Base-by-base conservation (phyloP, 2,797 vertebrate species). In the Sebastes elongatus region DNA sequence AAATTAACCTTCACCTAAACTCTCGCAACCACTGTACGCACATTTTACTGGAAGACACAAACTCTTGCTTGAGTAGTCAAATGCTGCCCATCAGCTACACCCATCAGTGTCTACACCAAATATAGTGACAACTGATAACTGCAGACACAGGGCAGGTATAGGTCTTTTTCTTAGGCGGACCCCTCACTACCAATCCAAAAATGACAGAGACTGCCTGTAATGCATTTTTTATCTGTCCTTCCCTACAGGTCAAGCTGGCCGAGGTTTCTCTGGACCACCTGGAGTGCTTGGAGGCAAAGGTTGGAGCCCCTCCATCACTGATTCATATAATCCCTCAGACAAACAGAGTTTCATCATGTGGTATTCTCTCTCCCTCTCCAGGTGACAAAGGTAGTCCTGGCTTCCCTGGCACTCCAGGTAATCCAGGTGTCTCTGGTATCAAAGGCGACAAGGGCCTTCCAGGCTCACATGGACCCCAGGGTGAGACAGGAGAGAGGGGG, bases 371-470 rank as follows among this genome's bases (percentile, higher is more conserved):
- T 83, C 9, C 2, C 9, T 77, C 32, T 74, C n/a, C 89, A 99
- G 99, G 99, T 94, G 93, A 95, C 0, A 98, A 97, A 95, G 99
- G 99, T 1, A 95, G 95, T 2, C 90, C 95, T 80, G 98, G 99
- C 14, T 92, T 97, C 71, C 97, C 98, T 22, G 99, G 98, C 63
- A 93, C 94, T 66, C 95, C 98, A 2, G 99, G 99, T 61, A 96
- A 90, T 8, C 91, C 98, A 1, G 99, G 99, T 59, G 87, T 99
- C 65, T 96, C 98, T 72, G 99, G 98, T 25, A 68, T 92, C 77
- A 99, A 98, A 95, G 99, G 99, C 7, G 97, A 99, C 10, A 97
- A 96, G 90, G 99, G 99, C 52, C 86, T 93, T 71, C 5, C 78
- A 55, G 99, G 99, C 32, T 79, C 57, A 10, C 87, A 92, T 0